Conservation (phyloP, 2,797 vertebrate species). For the Phoebastria nigripes region DNA sequence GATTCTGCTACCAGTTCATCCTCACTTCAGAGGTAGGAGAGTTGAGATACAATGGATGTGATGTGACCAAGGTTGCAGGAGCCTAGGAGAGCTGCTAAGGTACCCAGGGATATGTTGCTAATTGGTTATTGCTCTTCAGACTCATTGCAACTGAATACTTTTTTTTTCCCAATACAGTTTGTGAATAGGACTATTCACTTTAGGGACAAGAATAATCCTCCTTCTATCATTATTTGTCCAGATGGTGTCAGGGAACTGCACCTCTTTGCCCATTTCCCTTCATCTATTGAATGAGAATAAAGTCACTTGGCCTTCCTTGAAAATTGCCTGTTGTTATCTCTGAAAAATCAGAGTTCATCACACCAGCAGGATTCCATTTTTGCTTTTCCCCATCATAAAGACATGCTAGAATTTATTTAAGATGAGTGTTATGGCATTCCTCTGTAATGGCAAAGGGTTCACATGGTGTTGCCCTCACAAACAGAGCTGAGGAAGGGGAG, state of each 20-base stretch:
- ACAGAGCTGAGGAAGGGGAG: not conserved
- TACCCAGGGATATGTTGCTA: not conserved
- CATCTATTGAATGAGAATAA: not conserved
- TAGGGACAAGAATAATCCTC: not conserved
- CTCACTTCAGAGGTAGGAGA: rapidly evolving
- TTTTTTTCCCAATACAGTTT: not conserved
- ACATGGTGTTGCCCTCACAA: not conserved
- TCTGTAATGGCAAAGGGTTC: not conserved
- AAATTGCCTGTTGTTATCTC: not conserved
- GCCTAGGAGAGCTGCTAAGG: not conserved
- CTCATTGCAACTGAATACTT: not conserved
- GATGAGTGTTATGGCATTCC: not conserved
- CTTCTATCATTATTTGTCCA: not conserved
- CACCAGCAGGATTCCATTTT: not conserved
- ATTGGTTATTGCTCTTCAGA: not conserved
- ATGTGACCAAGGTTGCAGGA: not conserved
- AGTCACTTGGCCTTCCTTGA: not conserved
- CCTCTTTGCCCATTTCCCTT: not conserved
- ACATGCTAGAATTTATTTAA: not conserved
- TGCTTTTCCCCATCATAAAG: not conserved
- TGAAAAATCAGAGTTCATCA: slow-evolving; percentile 16
- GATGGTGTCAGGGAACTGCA: not conserved
- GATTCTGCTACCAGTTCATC: not conserved
- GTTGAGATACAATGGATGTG: not conserved
- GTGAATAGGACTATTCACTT: not conserved